Percentiles rank a stretch among this genome's conserved stretches.
phyloP scores from a whole-genome alignment of 2,888 invertebrate species.

The Odontomyia ornata region DNA sequence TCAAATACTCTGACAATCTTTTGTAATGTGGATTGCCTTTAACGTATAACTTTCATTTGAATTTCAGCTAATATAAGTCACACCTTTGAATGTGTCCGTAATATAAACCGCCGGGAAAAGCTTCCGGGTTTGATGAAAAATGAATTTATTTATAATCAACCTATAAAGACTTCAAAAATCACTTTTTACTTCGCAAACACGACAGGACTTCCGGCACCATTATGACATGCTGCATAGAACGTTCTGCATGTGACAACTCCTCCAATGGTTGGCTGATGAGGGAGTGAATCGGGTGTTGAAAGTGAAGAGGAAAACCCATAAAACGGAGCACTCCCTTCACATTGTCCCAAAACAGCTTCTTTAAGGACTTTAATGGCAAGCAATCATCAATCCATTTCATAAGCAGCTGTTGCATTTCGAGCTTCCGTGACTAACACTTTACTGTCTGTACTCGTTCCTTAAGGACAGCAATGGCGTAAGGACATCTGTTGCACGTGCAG shows the following conservation, averaged over 20 bases:
- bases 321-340: background rate
- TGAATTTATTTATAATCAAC: background rate
- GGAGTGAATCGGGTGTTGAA: background rate
- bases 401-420: constrained; percentile 35
- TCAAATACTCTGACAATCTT: too few species aligned
- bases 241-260: background rate
- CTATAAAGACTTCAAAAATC: background rate
- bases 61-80: too few species aligned
- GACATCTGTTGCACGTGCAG: constrained; percentile 21
- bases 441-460: background rate
- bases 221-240: background rate
- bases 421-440: constrained; percentile 11
- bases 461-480: background rate
- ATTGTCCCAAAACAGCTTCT: background rate
- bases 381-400: constrained; percentile 27
- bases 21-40: too few species aligned
- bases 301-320: background rate
- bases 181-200: too few species aligned
- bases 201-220: background rate
- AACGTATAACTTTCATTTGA: too few species aligned
- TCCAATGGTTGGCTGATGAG: background rate
- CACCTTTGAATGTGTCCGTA: too few species aligned
- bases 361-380: constrained; percentile 26
- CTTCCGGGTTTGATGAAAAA: too few species aligned
- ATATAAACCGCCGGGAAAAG: too few species aligned